Evolutionary conservation across 2,888 invertebrate genomes (phyloP).

Genomic region (Pyralis farinalis): DNA sequence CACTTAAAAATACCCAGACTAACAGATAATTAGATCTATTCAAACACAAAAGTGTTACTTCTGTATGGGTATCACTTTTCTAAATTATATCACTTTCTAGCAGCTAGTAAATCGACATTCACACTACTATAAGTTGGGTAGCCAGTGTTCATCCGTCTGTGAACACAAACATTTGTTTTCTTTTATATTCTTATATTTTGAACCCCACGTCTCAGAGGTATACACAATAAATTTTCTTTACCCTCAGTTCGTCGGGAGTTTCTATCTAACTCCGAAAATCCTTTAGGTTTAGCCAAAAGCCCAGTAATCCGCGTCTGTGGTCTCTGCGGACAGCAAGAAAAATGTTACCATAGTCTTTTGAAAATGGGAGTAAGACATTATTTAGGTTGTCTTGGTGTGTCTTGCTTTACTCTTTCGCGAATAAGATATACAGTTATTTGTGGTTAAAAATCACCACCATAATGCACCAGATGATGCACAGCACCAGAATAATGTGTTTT

Average conservation of each 20-base stretch:
- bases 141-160: too few species aligned
- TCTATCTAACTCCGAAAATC: constrained; percentile 20
- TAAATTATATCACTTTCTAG: too few species aligned
- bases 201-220: neutral
- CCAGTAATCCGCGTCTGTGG: constrained; percentile 17
- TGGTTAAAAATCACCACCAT: too few species aligned
- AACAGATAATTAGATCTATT: too few species aligned
- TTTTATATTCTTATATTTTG: neutral
- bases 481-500: too few species aligned
- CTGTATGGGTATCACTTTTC: too few species aligned
- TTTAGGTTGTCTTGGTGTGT: too few species aligned
- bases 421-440: neutral
- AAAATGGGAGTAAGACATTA: neutral
- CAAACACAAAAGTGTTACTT: too few species aligned
- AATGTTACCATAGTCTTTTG: constrained; percentile 14
- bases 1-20: too few species aligned
- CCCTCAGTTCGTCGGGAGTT: constrained; percentile 16
- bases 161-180: neutral
- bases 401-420: neutral
- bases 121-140: too few species aligned
- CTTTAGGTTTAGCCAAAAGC: constrained; percentile 23
- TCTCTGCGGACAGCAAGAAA: constrained; percentile 19
- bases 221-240: constrained; percentile 21
- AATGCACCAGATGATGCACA: too few species aligned
- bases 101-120: too few species aligned